These are phyloP conservation scores for Ormyrus thymus DNA, from an alignment of 2,888 invertebrate genomes.

Conservation along the genomic window DNA sequence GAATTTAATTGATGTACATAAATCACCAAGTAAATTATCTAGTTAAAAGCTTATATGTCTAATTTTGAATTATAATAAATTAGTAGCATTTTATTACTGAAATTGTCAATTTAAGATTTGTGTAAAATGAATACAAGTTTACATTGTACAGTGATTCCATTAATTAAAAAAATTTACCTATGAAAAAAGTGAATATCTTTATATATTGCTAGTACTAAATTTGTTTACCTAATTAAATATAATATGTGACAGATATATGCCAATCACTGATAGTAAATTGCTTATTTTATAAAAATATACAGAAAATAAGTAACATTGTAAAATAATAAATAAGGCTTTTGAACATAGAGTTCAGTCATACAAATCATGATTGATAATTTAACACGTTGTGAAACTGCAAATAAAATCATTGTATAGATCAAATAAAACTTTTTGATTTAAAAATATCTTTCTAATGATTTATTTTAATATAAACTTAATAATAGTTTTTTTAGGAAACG, in stretches of 20 bases:
- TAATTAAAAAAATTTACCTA: background rate
- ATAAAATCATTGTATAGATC: slow-evolving; percentile 45
- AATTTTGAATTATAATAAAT: background rate
- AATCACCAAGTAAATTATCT: slow-evolving; percentile 22
- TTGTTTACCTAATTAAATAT: background rate
- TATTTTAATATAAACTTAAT: background rate
- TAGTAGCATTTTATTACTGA: slow-evolving; percentile 24
- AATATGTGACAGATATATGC: background rate
- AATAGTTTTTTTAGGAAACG: background rate
- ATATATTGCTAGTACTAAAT: slow-evolving; percentile 1
- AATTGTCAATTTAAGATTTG: slow-evolving; percentile 20
- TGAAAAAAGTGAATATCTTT: no score
- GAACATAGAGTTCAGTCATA: slow-evolving; percentile 30
- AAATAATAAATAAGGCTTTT: slow-evolving; percentile 27
- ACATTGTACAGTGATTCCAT: slow-evolving; percentile 31
- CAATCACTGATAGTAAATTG: background rate
- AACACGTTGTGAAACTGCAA: slow-evolving; percentile 25
- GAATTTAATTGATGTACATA: slow-evolving; percentile 44
- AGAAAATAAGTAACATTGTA: slow-evolving; percentile 19
- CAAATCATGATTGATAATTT: slow-evolving; percentile 23
- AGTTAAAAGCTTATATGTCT: slow-evolving; percentile 15
- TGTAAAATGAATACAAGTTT: slow-evolving; percentile 19
- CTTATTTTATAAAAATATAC: slow-evolving; percentile 19
- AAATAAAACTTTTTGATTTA: background rate
- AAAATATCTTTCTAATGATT: slow-evolving; percentile 5